Percentiles rank a stretch among this genome's conserved stretches.
Evolutionary conservation across 2,113 vertebrate genomes (phyloP).

Genomic region (Strix aluco): DNA sequence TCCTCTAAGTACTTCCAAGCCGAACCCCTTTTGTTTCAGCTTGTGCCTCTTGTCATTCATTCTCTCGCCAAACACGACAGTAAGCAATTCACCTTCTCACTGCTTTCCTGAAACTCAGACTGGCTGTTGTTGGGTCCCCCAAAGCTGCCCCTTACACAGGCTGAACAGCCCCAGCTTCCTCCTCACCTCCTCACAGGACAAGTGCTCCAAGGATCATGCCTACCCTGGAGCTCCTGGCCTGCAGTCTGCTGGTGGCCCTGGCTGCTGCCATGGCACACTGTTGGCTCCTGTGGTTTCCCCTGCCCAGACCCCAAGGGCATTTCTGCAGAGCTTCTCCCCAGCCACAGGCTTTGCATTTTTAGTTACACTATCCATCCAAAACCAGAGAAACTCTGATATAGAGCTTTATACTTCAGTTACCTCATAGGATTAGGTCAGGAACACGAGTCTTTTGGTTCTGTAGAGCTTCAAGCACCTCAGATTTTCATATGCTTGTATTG

Average conservation of each 20-base stretch:
- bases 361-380: neutral
- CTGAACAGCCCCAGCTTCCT: neutral
- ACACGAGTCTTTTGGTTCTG: neutral
- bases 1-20: neutral
- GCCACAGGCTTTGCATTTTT: neutral
- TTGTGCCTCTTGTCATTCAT: neutral
- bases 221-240: neutral
- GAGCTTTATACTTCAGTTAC: neutral
- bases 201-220: neutral
- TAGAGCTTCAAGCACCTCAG: neutral
- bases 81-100: neutral
- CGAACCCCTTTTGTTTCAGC: neutral
- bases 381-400: neutral
- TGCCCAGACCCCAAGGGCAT: neutral
- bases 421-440: neutral
- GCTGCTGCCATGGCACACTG: neutral
- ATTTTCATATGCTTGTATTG: neutral
- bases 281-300: neutral
- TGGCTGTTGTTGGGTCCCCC: neutral
- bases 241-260: neutral
- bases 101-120: neutral
- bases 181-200: neutral
- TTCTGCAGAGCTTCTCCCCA: neutral
- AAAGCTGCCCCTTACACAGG: neutral
- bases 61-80: accelerated